These are phyloP conservation scores for Hyles vespertilio DNA, from an alignment of 1,140 invertebrate genomes.

Conservation along the genomic window DNA sequence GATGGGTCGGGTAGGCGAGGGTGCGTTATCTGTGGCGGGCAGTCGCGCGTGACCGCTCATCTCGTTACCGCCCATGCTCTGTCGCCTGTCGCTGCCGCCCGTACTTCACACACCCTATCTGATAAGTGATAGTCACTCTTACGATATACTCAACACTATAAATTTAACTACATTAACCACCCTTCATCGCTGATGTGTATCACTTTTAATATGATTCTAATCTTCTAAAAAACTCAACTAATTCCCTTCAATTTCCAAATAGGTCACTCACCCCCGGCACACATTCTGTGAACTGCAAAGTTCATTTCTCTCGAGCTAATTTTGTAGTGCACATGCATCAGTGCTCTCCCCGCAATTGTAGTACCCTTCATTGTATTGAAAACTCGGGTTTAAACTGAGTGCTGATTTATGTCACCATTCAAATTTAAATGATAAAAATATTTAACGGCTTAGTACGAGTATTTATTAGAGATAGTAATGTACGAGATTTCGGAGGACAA, in stretches of 20 bases:
- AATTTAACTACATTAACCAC: too few relatives aligned
- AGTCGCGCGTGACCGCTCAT: constrained; percentile 60
- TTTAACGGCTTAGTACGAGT: too few relatives aligned
- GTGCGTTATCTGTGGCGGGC: constrained; percentile 40
- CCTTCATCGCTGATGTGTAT: too few relatives aligned
- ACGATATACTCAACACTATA: too few relatives aligned
- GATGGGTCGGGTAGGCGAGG: constrained; percentile 15
- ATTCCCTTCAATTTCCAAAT: neutral
- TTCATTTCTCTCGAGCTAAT: constrained; percentile 22
- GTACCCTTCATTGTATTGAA: neutral
- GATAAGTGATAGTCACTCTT: too few relatives aligned
- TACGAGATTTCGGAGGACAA: constrained; percentile 17
- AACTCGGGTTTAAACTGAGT: too few relatives aligned
- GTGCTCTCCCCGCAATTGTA: constrained; percentile 12
- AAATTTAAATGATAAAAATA: too few relatives aligned
- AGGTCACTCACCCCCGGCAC: neutral
- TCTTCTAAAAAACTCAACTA: neutral
- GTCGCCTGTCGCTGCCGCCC: neutral
- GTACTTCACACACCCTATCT: too few relatives aligned
- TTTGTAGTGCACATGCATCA: constrained; percentile 21
- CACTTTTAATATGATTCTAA: too few relatives aligned
- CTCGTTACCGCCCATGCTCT: constrained; percentile 39
- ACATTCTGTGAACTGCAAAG: neutral
- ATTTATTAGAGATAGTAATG: too few relatives aligned
- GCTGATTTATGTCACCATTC: too few relatives aligned